phyloP scores from a whole-genome alignment of 2,888 invertebrate species.

The Brenthis hecate region DNA sequence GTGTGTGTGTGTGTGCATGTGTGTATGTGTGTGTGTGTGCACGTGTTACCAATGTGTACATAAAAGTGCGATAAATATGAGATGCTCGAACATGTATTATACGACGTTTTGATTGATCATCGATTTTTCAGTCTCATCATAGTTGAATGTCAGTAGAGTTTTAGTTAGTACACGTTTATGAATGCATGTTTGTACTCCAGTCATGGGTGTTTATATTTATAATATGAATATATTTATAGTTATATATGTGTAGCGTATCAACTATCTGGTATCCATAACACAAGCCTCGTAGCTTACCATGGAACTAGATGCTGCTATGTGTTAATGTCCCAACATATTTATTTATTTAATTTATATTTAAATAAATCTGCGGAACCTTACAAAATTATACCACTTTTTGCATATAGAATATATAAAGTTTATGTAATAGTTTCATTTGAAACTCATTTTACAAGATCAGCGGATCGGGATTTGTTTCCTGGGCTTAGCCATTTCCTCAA shows the following conservation, averaged over 20 bases:
- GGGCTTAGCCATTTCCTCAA: conserved; percentile 44
- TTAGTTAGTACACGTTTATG: conserved; percentile 4
- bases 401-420: conserved; percentile 24
- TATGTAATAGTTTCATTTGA: conserved; percentile 44
- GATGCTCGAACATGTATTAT: background rate
- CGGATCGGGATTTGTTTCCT: conserved; percentile 47
- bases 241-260: too few species aligned
- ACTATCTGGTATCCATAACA: too few species aligned
- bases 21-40: too few species aligned
- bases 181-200: too few species aligned
- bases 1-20: too few species aligned
- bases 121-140: background rate
- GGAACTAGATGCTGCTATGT: too few species aligned
- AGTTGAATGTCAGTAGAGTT: background rate
- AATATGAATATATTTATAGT: too few species aligned
- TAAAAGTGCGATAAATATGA: background rate
- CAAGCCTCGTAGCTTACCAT: too few species aligned
- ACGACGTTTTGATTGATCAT: too few species aligned
- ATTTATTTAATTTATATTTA: background rate
- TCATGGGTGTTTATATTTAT: too few species aligned
- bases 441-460: conserved; percentile 44
- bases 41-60: too few species aligned
- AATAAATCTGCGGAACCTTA: conserved; percentile 23
- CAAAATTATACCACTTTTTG: conserved; percentile 19
- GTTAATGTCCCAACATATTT: too few species aligned